phyloP scores from a whole-genome alignment of 2,113 vertebrate genomes.

The Callorhinus ursinus region DNA sequence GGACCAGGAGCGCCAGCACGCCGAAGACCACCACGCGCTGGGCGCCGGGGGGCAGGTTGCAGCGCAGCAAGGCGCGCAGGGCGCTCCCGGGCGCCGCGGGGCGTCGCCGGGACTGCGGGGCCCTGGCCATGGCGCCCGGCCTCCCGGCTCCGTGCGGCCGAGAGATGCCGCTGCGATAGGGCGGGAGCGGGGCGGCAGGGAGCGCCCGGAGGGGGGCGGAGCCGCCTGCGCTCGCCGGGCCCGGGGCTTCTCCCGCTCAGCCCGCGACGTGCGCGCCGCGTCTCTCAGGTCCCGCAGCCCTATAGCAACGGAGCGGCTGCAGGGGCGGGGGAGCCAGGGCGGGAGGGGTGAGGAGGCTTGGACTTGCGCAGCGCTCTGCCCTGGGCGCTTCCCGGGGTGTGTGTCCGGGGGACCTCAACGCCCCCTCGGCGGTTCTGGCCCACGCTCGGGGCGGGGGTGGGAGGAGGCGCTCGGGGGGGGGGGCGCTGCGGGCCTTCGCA shows the following conservation, averaged over 20 bases:
- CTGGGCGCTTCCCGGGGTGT: not conserved
- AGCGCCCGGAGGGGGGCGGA: not conserved
- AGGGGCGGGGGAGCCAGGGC: not conserved
- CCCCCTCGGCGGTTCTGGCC: not conserved
- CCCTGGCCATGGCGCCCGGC: conserved; percentile 85
- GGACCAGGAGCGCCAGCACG: conserved; percentile 96
- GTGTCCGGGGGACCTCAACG: not conserved
- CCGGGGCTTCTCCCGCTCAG: not conserved
- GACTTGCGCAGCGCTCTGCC: rapidly evolving
- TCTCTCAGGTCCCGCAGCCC: not conserved
- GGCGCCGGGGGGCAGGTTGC: conserved; percentile 96
- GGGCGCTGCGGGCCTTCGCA: not conserved
- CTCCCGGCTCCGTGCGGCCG: conserved; percentile 28
- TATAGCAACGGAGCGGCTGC: not conserved
- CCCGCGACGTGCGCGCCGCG: not conserved
- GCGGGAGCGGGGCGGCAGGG: conserved; percentile 26
- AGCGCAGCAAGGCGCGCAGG: conserved; percentile 92
- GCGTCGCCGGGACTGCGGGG: conserved; percentile 84
- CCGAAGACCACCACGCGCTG: conserved; percentile 96
- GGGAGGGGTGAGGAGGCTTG: not conserved
- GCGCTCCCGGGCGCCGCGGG: conserved; percentile 85
- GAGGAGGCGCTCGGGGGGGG: not conserved
- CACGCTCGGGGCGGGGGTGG: not conserved
- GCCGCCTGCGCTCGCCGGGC: not conserved
- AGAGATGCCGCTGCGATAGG: not conserved